phyloP scores from a whole-genome alignment of 2,888 invertebrate genomes.

The Dendrolimus pini region DNA sequence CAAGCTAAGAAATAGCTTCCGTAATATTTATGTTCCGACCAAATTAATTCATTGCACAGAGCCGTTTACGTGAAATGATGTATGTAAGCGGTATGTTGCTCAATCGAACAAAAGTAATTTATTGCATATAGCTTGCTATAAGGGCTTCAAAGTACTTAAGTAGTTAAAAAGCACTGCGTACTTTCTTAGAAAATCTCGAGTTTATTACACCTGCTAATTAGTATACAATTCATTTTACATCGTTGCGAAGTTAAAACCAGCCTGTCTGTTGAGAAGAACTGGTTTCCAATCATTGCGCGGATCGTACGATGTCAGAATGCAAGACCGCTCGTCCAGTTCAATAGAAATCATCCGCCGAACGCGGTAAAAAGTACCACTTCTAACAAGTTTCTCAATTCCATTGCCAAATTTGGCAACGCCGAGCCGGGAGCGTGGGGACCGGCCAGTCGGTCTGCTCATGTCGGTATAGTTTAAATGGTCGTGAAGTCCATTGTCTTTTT shows the following conservation, averaged over 20 bases:
- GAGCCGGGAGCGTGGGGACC: slow-evolving; percentile 32
- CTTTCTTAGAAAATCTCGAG: neutral
- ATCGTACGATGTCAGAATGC: slow-evolving; percentile 29
- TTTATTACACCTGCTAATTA: neutral
- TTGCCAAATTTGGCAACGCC: slow-evolving; percentile 48
- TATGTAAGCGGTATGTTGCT: neutral
- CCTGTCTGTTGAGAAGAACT: slow-evolving; percentile 31
- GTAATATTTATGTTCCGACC: neutral
- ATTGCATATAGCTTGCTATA: too few relatives aligned
- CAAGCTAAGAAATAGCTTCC: neutral
- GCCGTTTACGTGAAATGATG: neutral
- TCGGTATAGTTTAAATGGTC: neutral
- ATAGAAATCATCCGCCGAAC: slow-evolving; percentile 53
- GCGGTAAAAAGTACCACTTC: slow-evolving; percentile 49
- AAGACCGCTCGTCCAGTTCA: slow-evolving; percentile 24
- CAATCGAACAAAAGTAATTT: neutral
- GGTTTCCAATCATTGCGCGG: slow-evolving; percentile 31
- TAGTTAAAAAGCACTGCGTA: neutral
- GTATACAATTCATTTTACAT: slow-evolving; percentile 5
- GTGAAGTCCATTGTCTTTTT: neutral
- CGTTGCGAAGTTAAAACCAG: slow-evolving; percentile 28
- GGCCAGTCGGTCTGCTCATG: slow-evolving; percentile 19
- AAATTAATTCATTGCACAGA: neutral
- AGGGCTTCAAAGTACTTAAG: too few relatives aligned
- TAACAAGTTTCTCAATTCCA: slow-evolving; percentile 65